Evolutionary conservation across 92 coral and sea anemone genomes (phyloP), one percentile per base, ranked within the genome.

Genomic region (Actinernus sp.): DNA sequence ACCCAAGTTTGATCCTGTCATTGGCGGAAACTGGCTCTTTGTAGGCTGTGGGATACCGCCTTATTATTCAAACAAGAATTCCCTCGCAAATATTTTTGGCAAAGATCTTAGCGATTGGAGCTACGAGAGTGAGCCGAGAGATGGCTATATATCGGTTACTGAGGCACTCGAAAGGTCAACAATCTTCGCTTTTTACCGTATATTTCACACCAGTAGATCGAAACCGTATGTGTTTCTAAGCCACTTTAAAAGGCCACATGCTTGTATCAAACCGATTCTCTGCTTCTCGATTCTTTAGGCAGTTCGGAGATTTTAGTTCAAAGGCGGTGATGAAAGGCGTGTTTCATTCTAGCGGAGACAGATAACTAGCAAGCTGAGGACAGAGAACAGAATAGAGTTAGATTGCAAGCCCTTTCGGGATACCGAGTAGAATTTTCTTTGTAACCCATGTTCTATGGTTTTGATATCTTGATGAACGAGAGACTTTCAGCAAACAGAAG

Each of bases 101-200:
- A 51, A 26, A 54, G 30, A 23, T 53, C 52, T 34, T 6, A 34
- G 32, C 41, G 63, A 68, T 68, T 68, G 40, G 63, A 54, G 40
- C 33, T 33, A 36, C 41, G 75, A 46, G 63, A 49, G 75, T 54
- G 75, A 39, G 58, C 71, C 84, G 91, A 84, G 62, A 79, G 81
- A 79, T 65, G 38, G 75, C 43, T 73, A 23, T 68, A 71, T 83
- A 90, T 85, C 92, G 75, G 52, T 90, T 89, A 84, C 95, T 31
- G 14, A 49, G 38, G 30, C 77, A 66, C 90, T 78, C 65, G 79
- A 83, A 81, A 84, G 91, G 91, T 89, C 88, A 85, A 89, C 88
- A 85, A 63, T 61, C 38, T 71, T 43, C 74, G 79, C 84, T 83
- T 70, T 61, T 54, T 61, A 34, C 81, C 32, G 19, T 53, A 70